Evolutionary conservation across 2,797 vertebrate species (phyloP).

Genomic region (Xiphophorus birchmanni): DNA sequence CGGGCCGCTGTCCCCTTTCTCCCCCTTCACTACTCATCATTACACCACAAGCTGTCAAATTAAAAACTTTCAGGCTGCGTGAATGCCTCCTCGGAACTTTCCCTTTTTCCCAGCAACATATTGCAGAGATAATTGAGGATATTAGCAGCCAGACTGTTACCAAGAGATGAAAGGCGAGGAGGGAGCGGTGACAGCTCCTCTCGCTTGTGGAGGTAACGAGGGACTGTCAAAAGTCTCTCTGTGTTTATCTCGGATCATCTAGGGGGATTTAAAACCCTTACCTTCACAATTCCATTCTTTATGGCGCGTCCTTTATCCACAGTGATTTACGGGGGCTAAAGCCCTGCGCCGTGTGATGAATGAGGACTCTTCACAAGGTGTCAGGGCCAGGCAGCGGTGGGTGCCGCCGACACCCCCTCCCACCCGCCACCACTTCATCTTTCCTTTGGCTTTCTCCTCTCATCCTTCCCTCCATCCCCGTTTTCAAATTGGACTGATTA

Average conservation of each 20-base stretch:
- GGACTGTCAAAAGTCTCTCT: constrained; percentile 81
- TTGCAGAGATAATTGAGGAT: constrained; percentile 83
- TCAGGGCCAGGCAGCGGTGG: constrained; percentile 74
- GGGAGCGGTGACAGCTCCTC: constrained; percentile 77
- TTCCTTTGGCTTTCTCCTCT: constrained; percentile 33
- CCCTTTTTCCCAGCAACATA: constrained; percentile 75
- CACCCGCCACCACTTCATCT: constrained; percentile 25
- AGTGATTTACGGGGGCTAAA: constrained; percentile 80
- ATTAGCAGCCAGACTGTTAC: constrained; percentile 82
- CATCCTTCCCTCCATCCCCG: constrained; percentile 33
- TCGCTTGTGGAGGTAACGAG: constrained; percentile 74
- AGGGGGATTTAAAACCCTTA: constrained; percentile 81
- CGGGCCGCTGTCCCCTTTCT: constrained; percentile 36
- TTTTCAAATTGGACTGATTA: constrained; percentile 56
- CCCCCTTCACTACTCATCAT: constrained; percentile 72
- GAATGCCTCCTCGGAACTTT: constrained; percentile 72
- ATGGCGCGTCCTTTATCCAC: constrained; percentile 78
- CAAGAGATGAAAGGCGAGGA: constrained; percentile 76
- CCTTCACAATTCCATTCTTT: constrained; percentile 81
- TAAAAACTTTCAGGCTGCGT: constrained; percentile 77
- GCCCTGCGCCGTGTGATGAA: constrained; percentile 78
- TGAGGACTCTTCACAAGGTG: constrained; percentile 78
- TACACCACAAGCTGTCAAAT: constrained; percentile 81
- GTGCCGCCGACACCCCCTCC: constrained; percentile 39
- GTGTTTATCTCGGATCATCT: constrained; percentile 84